Evolutionary conservation across 2,113 vertebrate genomes (phyloP), one percentile per base, ranked within the genome.

Genomic region (Tragelaphus buxtoni): DNA sequence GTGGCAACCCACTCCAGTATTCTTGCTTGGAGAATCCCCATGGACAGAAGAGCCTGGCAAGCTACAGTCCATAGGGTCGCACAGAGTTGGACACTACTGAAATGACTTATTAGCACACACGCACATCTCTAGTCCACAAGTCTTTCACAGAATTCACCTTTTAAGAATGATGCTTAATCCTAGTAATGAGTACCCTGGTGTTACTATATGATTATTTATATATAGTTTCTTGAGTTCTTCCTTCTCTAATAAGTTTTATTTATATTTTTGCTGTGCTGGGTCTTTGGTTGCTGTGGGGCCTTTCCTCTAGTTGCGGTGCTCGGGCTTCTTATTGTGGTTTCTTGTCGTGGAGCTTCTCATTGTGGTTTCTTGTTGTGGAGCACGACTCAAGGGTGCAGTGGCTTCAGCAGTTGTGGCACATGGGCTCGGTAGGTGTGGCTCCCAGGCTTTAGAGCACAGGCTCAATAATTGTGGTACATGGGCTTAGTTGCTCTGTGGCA

Each of bases 131-230:
- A 69, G 65, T 97, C 56, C 86, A 87, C 60, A 80, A 83, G 16
- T 30, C 55, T 89, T 91, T 32, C 7, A 65, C n/a, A 95, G 49
- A 96, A 94, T 84, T 76, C 28, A 77, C 28, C 28, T 45, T 83
- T 94, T 95, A 90, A 93, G 32, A 97, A 49, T 85, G 49, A 7
- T 92, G 30, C 32, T 95, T 96, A 93, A 96, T 90, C 39, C 47
- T 80, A 17, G 86, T 96, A 87, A n/a, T 86, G 88, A 81, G 26
- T 83, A 77, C 14, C 9, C 14, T 63, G 45, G 45, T 26, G 45
- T 90, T 92, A 76, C 69, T 61, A 42, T 49, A 39, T 96, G 49
- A 53, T 90, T 90, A 6, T 83, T 95, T 90, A 84, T n/a, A n/a
- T 88, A 65, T 35, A n/a, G 35, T 87, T 83, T n/a, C 12, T 65